These are phyloP conservation scores for Drosophila cyrtoloma DNA, from an alignment of 2,888 invertebrate genomes.

Conservation along the genomic window DNA sequence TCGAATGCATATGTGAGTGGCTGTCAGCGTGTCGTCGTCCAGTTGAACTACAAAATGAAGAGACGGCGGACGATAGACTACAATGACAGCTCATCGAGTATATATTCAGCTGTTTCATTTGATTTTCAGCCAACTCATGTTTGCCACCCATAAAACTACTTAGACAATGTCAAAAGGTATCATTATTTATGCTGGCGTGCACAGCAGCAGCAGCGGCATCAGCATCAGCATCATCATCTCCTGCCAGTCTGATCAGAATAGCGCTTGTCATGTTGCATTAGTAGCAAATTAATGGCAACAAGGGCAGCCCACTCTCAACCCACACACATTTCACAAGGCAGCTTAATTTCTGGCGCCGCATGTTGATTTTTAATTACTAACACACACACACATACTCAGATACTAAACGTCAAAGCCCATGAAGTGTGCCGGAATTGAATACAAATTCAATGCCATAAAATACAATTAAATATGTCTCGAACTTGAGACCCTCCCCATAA, in stretches of 20 bases:
- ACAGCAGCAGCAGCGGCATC: constrained; percentile 8
- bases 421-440: constrained; percentile 47
- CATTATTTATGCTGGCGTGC: constrained; percentile 71
- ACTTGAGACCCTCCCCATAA: constrained; percentile 29
- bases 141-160: constrained; percentile 77
- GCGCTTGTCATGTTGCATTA: constrained; percentile 63
- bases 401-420: constrained; percentile 31
- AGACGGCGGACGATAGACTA: not conserved
- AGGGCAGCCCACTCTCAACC: constrained; percentile 1
- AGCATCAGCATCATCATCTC: constrained; percentile 13
- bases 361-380: constrained; percentile 76
- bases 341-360: constrained; percentile 58
- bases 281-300: constrained; percentile 46
- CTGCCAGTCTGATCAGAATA: constrained; percentile 49
- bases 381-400: constrained; percentile 9
- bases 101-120: constrained; percentile 51
- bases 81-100: constrained; percentile 48
- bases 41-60: constrained; percentile 23
- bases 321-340: constrained; percentile 23
- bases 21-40: constrained; percentile 36
- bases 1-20: constrained; percentile 61
- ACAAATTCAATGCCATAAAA: constrained; percentile 61
- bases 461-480: constrained; percentile 50
- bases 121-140: constrained; percentile 73
- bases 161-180: constrained; percentile 80